Percentiles rank a stretch among this genome's conserved stretches.
These are phyloP conservation scores for Macrotis lagotis DNA, from an alignment of 2,113 vertebrate genomes.

Conservation along the genomic window DNA sequence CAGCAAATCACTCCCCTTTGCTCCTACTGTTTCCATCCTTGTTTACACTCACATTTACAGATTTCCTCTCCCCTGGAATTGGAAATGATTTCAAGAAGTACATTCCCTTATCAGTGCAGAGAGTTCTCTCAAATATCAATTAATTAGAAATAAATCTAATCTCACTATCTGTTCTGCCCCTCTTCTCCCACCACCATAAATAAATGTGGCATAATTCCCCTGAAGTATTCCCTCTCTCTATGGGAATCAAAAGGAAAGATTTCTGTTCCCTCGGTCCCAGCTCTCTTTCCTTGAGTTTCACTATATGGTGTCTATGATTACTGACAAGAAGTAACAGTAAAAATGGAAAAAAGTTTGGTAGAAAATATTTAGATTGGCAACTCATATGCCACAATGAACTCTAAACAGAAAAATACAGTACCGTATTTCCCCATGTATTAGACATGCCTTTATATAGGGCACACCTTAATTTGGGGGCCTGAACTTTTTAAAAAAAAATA, in stretches of 20 bases:
- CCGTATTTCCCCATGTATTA: no score
- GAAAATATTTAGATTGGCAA: not conserved
- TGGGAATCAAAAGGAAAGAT: not conserved
- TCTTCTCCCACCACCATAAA: not conserved
- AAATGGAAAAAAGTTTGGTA: not conserved
- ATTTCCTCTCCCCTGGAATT: not conserved
- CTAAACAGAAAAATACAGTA: not conserved
- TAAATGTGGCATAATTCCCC: not conserved
- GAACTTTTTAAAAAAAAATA: no score
- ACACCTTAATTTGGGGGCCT: no score
- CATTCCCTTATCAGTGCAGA: not conserved
- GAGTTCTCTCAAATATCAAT: not conserved
- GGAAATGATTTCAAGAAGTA: not conserved
- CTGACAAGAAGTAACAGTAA: not conserved
- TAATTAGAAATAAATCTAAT: not conserved
- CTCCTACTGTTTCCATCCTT: not conserved
- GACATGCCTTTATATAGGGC: no score
- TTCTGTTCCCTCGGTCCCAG: not conserved
- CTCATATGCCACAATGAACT: not conserved
- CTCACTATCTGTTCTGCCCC: not conserved
- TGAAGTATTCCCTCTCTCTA: not conserved
- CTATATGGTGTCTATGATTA: not conserved
- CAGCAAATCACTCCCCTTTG: not conserved
- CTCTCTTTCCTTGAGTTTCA: not conserved
- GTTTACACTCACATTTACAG: not conserved